Conservation (phyloP, 1,140 invertebrate genomes). For the Drosophila ogumai region DNA sequence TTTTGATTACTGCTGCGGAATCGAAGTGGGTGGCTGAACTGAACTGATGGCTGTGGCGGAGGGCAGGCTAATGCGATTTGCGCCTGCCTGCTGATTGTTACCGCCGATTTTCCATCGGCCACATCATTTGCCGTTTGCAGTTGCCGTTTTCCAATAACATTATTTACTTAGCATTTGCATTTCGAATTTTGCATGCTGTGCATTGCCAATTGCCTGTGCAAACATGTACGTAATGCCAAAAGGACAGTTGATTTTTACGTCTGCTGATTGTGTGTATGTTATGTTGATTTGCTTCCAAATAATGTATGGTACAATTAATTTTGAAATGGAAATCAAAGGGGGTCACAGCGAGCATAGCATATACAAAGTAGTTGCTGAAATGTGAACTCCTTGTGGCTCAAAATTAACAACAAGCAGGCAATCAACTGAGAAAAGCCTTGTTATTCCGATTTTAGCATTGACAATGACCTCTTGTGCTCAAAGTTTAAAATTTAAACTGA, state of each 20-base stretch:
- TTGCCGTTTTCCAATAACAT: conserved; percentile 47
- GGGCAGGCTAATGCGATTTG: conserved; percentile 65
- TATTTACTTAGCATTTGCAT: conserved; percentile 74
- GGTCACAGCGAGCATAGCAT: neutral
- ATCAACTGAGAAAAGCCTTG: conserved; percentile 12
- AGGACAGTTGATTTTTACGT: conserved; percentile 51
- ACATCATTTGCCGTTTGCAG: conserved; percentile 67
- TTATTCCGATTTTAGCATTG: neutral
- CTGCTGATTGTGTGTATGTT: conserved; percentile 55
- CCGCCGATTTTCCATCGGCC: conserved; percentile 52
- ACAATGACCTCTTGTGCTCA: conserved; percentile 1
- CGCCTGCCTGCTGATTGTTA: conserved; percentile 62
- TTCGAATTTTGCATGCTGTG: conserved; percentile 48
- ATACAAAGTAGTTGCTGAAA: conserved; percentile 2
- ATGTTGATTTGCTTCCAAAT: conserved; percentile 46
- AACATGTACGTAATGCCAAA: conserved; percentile 22
- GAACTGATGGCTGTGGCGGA: neutral
- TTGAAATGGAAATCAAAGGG: conserved; percentile 34
- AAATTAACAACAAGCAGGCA: conserved; percentile 17
- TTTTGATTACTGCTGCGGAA: conserved; percentile 66
- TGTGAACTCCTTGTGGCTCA: neutral
- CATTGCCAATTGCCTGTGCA: conserved; percentile 56
- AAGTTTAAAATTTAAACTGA: conserved; percentile 13
- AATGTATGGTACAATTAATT: conserved; percentile 52
- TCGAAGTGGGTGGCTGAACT: conserved; percentile 12